Percentiles rank a stretch among this genome's conserved stretches.
Evolutionary conservation across 2,888 invertebrate species (phyloP).

Genomic region (Ecliptopera silaceata): DNA sequence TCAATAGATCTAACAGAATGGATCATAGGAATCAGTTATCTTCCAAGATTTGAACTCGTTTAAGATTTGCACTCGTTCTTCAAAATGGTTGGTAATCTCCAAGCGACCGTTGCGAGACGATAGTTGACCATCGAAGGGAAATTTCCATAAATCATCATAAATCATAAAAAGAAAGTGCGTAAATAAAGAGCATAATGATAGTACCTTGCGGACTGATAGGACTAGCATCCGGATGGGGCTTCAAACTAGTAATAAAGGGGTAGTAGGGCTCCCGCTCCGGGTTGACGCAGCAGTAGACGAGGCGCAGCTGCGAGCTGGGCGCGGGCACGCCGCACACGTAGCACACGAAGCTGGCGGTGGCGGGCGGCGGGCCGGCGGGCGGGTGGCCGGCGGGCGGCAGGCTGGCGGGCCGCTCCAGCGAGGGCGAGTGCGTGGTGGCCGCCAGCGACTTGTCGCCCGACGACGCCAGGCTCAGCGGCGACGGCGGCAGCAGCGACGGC

Average conservation of each 20-base stretch:
- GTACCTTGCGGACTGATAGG: conserved; percentile 93
- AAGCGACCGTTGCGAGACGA: too few species aligned
- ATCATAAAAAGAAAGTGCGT: too few species aligned
- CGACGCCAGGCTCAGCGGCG: conserved; percentile 72
- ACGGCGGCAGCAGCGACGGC: conserved; percentile 79
- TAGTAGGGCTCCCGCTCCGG: conserved; percentile 94
- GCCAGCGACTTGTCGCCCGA: conserved; percentile 72
- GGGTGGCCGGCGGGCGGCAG: conserved; percentile 53
- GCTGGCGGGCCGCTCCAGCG: conserved; percentile 58
- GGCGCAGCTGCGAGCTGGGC: conserved; percentile 90
- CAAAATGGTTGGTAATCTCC: too few species aligned
- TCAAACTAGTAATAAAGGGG: conserved; percentile 92
- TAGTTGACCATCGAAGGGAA: too few species aligned
- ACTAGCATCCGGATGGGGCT: conserved; percentile 92
- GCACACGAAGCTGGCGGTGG: conserved; percentile 88
- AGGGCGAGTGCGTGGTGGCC: conserved; percentile 63
- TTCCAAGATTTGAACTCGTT: too few species aligned
- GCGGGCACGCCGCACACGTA: conserved; percentile 94
- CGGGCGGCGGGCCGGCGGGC: conserved; percentile 57
- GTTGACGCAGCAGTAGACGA: conserved; percentile 93
- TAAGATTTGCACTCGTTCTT: too few species aligned
- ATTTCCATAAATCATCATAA: too few species aligned
- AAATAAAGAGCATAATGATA: too few species aligned
- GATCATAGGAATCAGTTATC: too few species aligned
- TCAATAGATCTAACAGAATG: too few species aligned